phyloP scores from a whole-genome alignment of 2,888 invertebrate species.

The Apodemia hepburni region DNA sequence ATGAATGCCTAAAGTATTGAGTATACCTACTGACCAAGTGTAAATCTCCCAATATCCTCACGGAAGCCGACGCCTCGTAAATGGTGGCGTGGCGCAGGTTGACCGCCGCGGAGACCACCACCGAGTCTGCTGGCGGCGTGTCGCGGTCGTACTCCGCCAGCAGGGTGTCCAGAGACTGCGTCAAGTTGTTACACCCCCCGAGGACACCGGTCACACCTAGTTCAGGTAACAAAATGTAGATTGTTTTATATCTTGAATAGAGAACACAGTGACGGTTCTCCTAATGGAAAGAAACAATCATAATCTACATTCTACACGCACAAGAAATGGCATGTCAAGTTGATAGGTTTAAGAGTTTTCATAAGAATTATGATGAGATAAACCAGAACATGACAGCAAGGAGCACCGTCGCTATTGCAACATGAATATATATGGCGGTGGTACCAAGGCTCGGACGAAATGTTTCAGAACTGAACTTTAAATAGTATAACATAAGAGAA shows the following conservation, averaged over 20 bases:
- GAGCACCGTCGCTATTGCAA: too few species aligned
- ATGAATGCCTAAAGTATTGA: not conserved
- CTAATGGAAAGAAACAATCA: too few species aligned
- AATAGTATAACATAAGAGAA: too few species aligned
- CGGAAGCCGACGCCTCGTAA: slow-evolving; percentile 81
- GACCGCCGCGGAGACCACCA: slow-evolving; percentile 75
- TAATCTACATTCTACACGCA: too few species aligned
- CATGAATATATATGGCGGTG: too few species aligned
- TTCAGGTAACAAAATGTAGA: not conserved
- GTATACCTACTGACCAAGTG: slow-evolving; percentile 76
- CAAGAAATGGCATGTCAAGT: too few species aligned
- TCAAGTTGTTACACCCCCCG: not conserved
- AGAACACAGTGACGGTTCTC: too few species aligned
- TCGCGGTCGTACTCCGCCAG: slow-evolving; percentile 68
- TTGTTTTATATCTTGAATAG: not conserved
- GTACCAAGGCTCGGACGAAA: too few species aligned
- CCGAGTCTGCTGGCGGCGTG: slow-evolving; percentile 43
- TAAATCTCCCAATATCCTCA: slow-evolving; percentile 67
- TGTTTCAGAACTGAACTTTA: too few species aligned
- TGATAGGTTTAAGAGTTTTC: too few species aligned
- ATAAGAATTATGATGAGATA: too few species aligned
- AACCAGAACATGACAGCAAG: too few species aligned
- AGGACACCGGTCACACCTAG: not conserved
- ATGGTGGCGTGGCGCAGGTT: slow-evolving; percentile 83
- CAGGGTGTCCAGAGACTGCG: slow-evolving; percentile 47